Evolutionary conservation across 2,888 invertebrate species (phyloP), one percentile per base, ranked within the genome.

Genomic region (Nasonia oneida): DNA sequence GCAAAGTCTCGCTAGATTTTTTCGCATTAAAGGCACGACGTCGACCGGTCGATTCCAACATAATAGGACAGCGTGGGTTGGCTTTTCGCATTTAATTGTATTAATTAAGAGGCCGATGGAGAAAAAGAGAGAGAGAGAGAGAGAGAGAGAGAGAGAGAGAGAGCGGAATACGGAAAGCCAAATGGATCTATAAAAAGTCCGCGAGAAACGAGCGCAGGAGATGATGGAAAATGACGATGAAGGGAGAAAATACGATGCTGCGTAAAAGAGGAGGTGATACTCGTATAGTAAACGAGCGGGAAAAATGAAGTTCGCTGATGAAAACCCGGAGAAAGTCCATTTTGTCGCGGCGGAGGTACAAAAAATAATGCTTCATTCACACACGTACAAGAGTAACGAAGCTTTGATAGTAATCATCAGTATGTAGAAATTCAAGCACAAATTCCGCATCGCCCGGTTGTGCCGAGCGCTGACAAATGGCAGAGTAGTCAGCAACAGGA

Each of bases 61-160:
- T 15, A 15, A 6, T 18, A n/a, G 57, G 0, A n/a, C 18, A 4
- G 57, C 57, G 57, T 15, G 6, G 15, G 5, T 5, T 18, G 57
- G 5, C 57, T 57, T 39, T 5, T n/a, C 47, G 1, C n/a, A 6
- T 79, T 79, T 70, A 53, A 79, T 70, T 70, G 50, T 53, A 29
- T 70, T 70, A 50, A 79, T 79, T 79, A 79, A 79, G 50, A 79
- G 50, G 2, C 64, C n/a, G 70, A 79, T 79, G 50, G 50, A 64
- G 79, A 12, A 33, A 33, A 67, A 78, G 42, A 23, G 37, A 39
- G 47, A 67, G 50, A 61, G 67, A 5, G 15, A 10, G 67, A 67
- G 42, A 14, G 64, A 67, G 42, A n/a, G 37, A 78, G 47, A 67
- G 67, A 77, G 67, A 12, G 23, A 33, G 67, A 78, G 42, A 14